phyloP scores from a whole-genome alignment of 2,888 invertebrate species.

The Lampropteryx suffumata region DNA sequence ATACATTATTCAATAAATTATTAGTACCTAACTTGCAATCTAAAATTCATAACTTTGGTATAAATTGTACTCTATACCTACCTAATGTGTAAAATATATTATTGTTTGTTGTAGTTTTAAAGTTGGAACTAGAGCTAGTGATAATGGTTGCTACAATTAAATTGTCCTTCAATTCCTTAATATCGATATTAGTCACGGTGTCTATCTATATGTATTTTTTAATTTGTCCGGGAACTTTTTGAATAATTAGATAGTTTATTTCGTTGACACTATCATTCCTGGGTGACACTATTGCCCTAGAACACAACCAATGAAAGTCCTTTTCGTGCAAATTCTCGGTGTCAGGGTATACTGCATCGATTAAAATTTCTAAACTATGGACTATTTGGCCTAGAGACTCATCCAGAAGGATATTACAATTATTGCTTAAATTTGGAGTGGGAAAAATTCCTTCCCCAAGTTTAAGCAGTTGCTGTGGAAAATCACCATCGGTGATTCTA shows the following conservation, averaged over 20 bases:
- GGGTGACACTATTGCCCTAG: slow-evolving; percentile 36
- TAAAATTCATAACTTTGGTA: too few species aligned
- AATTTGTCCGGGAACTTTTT: too few species aligned
- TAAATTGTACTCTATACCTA: too few species aligned
- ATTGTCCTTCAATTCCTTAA: too few species aligned
- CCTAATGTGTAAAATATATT: too few species aligned
- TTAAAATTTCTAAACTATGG: slow-evolving; percentile 30
- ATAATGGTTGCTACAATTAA: too few species aligned
- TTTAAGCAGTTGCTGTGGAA: slow-evolving; percentile 35
- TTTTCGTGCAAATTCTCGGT: slow-evolving; percentile 22
- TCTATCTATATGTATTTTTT: too few species aligned
- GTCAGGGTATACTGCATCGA: slow-evolving; percentile 25
- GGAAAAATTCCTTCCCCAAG: slow-evolving; percentile 35
- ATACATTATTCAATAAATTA: too few species aligned
- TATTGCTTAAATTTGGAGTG: slow-evolving; percentile 22
- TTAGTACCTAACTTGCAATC: too few species aligned
- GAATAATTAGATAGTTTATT: slow-evolving; percentile 19
- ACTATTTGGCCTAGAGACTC: slow-evolving; percentile 34
- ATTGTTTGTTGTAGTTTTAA: too few species aligned
- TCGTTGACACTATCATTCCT: slow-evolving; percentile 37
- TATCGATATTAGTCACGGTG: too few species aligned
- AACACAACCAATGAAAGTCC: slow-evolving; percentile 35
- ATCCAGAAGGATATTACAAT: slow-evolving; percentile 21
- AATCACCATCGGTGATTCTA: slow-evolving; percentile 30
- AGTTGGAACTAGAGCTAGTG: too few species aligned